phyloP scores from a whole-genome alignment of 2,113 vertebrate genomes.

The Zosterops pallidus region DNA sequence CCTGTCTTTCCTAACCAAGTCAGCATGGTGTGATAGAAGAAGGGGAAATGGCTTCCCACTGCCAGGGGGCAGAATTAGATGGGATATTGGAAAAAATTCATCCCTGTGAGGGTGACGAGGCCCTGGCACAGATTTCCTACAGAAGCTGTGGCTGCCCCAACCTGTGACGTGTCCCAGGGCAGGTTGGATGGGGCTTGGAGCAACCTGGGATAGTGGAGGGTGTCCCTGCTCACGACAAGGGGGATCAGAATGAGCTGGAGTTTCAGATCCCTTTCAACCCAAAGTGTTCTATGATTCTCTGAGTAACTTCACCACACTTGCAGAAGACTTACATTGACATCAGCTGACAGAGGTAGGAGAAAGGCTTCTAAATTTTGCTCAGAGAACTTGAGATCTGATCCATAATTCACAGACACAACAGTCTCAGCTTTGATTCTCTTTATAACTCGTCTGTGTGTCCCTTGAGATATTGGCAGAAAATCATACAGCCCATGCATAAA shows the following conservation, averaged over 20 bases:
- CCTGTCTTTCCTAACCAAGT: background rate
- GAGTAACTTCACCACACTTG: background rate
- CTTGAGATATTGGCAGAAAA: background rate
- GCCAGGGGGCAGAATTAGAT: background rate
- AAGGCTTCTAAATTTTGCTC: background rate
- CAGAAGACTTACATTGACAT: background rate
- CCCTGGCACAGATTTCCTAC: background rate
- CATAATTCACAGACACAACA: background rate
- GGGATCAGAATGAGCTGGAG: background rate
- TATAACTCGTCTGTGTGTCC: no score
- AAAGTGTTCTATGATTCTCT: background rate
- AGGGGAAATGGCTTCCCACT: background rate
- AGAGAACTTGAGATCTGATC: background rate
- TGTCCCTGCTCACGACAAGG: background rate
- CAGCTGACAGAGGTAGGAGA: background rate
- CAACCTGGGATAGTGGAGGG: background rate
- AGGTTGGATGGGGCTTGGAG: background rate
- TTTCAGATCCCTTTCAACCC: background rate
- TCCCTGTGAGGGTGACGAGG: background rate
- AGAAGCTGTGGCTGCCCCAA: background rate
- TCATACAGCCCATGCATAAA: background rate
- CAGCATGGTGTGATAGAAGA: background rate
- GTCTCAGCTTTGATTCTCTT: background rate
- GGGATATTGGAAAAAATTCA: accelerated
- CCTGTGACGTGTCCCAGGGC: background rate